These are phyloP conservation scores for Heterotis niloticus DNA, from an alignment of 2,113 vertebrate species.

Conservation along the genomic window DNA sequence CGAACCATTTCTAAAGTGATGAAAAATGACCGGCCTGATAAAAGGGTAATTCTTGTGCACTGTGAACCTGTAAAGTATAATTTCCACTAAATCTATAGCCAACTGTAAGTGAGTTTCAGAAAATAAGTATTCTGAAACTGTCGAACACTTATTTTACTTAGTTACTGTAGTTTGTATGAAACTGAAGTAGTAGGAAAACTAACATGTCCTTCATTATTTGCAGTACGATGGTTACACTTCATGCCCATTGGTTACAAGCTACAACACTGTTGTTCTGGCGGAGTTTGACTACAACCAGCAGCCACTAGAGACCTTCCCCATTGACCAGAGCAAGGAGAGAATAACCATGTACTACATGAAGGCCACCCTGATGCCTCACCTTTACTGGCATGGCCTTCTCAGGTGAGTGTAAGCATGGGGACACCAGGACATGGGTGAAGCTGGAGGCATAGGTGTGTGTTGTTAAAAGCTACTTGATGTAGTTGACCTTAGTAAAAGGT, in stretches of 20 bases:
- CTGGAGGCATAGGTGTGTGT: too few species aligned
- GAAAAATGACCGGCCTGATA: conserved; percentile 75
- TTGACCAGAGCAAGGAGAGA: conserved; percentile 90
- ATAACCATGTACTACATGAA: conserved; percentile 89
- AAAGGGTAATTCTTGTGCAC: conserved; percentile 62
- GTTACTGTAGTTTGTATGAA: too few species aligned
- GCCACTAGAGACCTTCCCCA: conserved; percentile 91
- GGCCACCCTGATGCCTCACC: conserved; percentile 86
- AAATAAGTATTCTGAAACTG: too few species aligned
- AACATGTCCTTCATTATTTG: conserved; percentile 18
- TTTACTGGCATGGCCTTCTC: conserved; percentile 89
- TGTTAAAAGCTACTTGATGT: too few species aligned
- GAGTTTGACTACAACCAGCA: conserved; percentile 85
- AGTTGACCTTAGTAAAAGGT: too few species aligned
- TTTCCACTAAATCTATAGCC: too few species aligned
- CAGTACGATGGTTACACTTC: conserved; percentile 97
- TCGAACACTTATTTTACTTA: too few species aligned
- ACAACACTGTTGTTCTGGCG: conserved; percentile 85
- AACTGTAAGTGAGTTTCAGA: too few species aligned
- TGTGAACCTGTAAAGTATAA: too few species aligned
- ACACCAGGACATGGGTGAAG: too few species aligned
- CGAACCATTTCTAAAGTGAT: conserved; percentile 80
- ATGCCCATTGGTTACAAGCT: conserved; percentile 86
- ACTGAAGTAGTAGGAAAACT: too few species aligned
- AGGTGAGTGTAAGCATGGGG: conserved; percentile 63